Evolutionary conservation across 2,113 vertebrate genomes (phyloP), one percentile per base, ranked within the genome.

Genomic region (Hystrix cristata): DNA sequence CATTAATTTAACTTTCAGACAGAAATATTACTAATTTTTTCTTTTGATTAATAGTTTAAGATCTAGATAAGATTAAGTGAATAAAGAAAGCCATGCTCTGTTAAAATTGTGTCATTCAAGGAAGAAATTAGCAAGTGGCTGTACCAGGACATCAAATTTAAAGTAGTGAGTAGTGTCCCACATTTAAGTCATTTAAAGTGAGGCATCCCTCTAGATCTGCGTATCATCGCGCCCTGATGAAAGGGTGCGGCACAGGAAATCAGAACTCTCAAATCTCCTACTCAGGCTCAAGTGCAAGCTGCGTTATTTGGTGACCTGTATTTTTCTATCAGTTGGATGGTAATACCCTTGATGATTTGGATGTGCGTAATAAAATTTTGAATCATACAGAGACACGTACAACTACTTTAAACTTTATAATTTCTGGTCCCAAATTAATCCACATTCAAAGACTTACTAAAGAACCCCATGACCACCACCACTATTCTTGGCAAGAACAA

Each of bases 1-100:
- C 76, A 82, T 92, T 76, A 71, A 67, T 31, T 64, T 80, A 74
- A 90, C 34, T 76, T 96, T 87, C n/a, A 78, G 53, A 86, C 21
- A 34, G 21, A 81, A 79, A 87, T 60, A 57, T 81, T 92, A 57
- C 74, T 92, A 74, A 69, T 64, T 93, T 79, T 74, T n/a, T 16
- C 38, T 10, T 88, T 91, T 71, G 46, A 78, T 84, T 71, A 78
- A 14, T 48, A 84, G 25, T 51, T 90, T 86, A 86, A 72, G 15
- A 53, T 90, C 38, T 25, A 92, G 43, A 67, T 46, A 65, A 94
- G 91, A 83, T 46, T 9, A 71, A 86, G 62, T 55, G 11, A 72
- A 74, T 84, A 59, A 48, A 55, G 8, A 82, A 21, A 87, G 8
- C 76, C 38, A 69, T 57, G 38, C 46, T 90, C 76, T 64, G 18